phyloP scores from a whole-genome alignment of 2,113 vertebrate genomes.

The Nothocercus nigrocapillus region DNA sequence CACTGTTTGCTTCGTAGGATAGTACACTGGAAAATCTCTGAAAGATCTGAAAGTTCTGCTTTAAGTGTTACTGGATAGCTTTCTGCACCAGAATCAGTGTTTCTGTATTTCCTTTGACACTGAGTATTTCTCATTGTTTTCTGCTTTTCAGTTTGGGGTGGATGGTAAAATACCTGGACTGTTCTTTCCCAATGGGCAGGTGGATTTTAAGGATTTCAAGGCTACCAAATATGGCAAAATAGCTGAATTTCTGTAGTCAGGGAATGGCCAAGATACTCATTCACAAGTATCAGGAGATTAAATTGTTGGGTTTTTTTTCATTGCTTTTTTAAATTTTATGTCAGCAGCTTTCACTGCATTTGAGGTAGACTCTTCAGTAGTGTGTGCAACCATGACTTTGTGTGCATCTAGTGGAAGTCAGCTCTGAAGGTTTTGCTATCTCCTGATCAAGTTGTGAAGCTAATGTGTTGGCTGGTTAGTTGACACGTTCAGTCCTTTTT shows the following conservation, averaged over 20 bases:
- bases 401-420: neutral
- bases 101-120: neutral
- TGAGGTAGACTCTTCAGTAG: neutral
- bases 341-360: neutral
- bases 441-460: neutral
- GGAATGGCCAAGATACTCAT: neutral
- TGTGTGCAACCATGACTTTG: constrained; percentile 3
- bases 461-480: neutral
- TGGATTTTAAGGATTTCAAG: neutral
- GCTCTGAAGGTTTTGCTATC: neutral
- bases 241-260: neutral
- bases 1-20: neutral
- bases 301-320: neutral
- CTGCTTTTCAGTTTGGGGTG: neutral
- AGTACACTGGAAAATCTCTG: neutral
- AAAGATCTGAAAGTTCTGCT: neutral
- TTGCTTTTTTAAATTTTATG: neutral
- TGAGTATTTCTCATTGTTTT: neutral
- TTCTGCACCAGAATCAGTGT: neutral
- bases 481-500: neutral
- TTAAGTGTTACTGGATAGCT: neutral
- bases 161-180: neutral
- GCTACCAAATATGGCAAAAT: neutral
- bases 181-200: neutral
- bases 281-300: neutral